These are phyloP conservation scores for Cerastoderma edule DNA, from an alignment of 2,888 invertebrate genomes.

Conservation along the genomic window DNA sequence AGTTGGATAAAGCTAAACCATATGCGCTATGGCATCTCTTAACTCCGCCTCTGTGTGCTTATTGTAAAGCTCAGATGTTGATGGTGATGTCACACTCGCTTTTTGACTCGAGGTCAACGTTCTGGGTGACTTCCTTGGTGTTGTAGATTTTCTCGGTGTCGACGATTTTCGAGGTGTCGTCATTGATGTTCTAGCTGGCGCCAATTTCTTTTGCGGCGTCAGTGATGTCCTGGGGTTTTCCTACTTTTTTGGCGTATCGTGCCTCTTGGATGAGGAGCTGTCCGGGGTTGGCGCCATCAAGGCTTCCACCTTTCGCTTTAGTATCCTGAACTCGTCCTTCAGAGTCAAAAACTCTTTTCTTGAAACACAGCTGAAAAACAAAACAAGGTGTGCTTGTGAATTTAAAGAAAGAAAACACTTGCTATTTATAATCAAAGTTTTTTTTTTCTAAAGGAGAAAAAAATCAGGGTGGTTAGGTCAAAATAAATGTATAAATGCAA, in stretches of 20 bases:
- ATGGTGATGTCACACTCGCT: slow-evolving; percentile 10
- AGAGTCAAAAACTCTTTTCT: no score
- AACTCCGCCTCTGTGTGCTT: no score
- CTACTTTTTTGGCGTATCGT: slow-evolving; percentile 7
- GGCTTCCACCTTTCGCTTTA: no score
- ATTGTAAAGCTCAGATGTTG: no score
- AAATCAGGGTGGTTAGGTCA: slow-evolving; percentile 11
- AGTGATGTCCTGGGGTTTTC: slow-evolving; percentile 13
- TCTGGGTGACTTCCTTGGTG: slow-evolving; percentile 10
- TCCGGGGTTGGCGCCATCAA: slow-evolving; percentile 10
- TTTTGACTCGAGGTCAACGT: slow-evolving; percentile 8
- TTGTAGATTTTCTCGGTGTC: slow-evolving; percentile 13
- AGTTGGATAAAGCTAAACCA: no score
- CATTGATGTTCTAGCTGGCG: slow-evolving; percentile 11
- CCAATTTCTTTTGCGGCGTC: slow-evolving; percentile 8
- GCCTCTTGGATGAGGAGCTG: slow-evolving; percentile 13
- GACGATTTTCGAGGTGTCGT: slow-evolving; percentile 13
- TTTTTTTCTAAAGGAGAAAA: slow-evolving; percentile 13
- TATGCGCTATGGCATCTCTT: no score
- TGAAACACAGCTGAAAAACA: no score
- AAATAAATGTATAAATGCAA: slow-evolving; percentile 13
- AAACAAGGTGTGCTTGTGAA: slow-evolving; percentile 13
- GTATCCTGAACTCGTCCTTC: no score
- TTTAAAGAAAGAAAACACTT: slow-evolving; percentile 13
- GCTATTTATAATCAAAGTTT: slow-evolving; percentile 11